Percentiles rank a stretch among this genome's conserved stretches.
These are phyloP conservation scores for Melanocharis versteri DNA, from an alignment of 2,113 vertebrate species.

Conservation along the genomic window DNA sequence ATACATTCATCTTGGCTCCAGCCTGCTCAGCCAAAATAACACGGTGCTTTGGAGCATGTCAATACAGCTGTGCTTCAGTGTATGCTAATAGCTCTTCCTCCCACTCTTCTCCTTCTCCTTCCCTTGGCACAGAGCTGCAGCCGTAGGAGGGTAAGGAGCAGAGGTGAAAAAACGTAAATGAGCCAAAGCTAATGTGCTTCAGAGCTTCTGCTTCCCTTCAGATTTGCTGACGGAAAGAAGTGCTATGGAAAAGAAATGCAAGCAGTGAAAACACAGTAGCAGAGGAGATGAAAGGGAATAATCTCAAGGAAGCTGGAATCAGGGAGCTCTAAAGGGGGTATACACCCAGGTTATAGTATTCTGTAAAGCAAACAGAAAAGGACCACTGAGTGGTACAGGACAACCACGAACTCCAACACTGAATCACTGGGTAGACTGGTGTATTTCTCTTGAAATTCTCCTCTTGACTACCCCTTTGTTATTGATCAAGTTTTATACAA, in stretches of 20 bases:
- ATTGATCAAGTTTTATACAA: neutral
- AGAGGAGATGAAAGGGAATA: neutral
- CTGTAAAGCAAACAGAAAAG: neutral
- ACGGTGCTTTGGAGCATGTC: neutral
- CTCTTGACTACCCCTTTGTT: neutral
- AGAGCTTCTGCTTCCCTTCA: neutral
- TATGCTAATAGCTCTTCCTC: conserved; percentile 8
- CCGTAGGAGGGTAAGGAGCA: neutral
- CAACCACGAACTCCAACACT: neutral
- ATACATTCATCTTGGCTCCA: neutral
- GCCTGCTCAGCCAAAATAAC: neutral
- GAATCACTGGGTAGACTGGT: neutral
- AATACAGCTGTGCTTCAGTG: neutral
- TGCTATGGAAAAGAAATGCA: neutral
- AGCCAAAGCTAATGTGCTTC: conserved; percentile 9
- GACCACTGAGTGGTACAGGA: neutral
- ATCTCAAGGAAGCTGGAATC: neutral
- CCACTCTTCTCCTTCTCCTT: neutral
- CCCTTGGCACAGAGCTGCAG: neutral
- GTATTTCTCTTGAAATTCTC: neutral
- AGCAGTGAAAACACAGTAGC: neutral
- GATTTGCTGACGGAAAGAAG: neutral
- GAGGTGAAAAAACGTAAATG: conserved; percentile 34
- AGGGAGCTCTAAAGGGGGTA: neutral
- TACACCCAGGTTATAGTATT: neutral